Conservation (phyloP, 2,888 invertebrate genomes). For the Oconnorella tubifera region DNA sequence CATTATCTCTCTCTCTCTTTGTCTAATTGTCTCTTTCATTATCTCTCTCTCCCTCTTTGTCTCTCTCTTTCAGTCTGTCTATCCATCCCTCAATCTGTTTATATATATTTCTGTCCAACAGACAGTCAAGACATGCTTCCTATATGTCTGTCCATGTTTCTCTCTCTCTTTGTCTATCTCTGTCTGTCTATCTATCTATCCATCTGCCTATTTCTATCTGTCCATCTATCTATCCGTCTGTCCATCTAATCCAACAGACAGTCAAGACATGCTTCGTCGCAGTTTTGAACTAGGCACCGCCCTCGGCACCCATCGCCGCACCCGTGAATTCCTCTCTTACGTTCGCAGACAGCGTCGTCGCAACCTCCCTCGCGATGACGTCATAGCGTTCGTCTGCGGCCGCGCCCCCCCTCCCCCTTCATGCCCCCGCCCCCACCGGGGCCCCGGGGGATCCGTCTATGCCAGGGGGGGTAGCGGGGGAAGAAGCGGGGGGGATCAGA, state of each 20-base stretch:
- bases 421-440: background rate
- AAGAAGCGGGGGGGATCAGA: background rate
- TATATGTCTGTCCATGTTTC: too few species aligned
- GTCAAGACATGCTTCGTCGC: constrained; percentile 68
- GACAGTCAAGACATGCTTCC: too few species aligned
- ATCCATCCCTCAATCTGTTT: too few species aligned
- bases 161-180: too few species aligned
- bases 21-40: too few species aligned
- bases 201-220: too few species aligned
- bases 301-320: constrained; percentile 70
- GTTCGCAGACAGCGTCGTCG: constrained; percentile 65
- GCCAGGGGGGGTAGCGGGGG: background rate
- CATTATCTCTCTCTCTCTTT: too few species aligned
- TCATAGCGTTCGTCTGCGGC: constrained; percentile 73
- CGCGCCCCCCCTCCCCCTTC: constrained; percentile 61
- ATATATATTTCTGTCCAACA: too few species aligned
- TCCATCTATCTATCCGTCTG: too few species aligned
- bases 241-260: constrained; percentile 67
- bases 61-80: too few species aligned
- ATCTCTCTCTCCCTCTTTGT: too few species aligned
- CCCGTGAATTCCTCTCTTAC: constrained; percentile 73
- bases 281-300: constrained; percentile 70
- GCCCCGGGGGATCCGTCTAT: background rate
- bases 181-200: too few species aligned
- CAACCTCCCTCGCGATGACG: constrained; percentile 71